These are phyloP conservation scores for Dicyrtoma fusca DNA, from an alignment of 2,888 invertebrate species.

Conservation along the genomic window DNA sequence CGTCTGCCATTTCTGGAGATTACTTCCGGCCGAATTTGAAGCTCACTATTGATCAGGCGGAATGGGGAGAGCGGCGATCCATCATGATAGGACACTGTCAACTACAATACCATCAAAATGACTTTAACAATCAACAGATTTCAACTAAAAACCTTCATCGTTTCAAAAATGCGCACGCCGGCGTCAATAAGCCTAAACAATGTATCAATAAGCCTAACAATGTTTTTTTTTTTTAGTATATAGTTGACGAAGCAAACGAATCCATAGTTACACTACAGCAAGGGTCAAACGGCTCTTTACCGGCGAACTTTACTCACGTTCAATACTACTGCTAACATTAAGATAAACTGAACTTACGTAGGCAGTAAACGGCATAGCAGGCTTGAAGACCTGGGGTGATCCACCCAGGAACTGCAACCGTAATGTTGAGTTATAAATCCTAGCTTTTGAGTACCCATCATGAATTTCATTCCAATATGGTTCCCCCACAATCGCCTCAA, in stretches of 20 bases:
- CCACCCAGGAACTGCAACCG: slow-evolving; percentile 81
- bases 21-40: slow-evolving; percentile 71
- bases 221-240: no score
- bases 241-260: no score
- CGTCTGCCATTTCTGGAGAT: slow-evolving; percentile 68
- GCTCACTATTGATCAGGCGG: slow-evolving; percentile 68
- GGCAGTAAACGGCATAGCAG: slow-evolving; percentile 85
- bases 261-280: no score
- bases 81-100: slow-evolving; percentile 89
- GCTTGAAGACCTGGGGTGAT: slow-evolving; percentile 91
- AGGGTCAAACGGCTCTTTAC: no score
- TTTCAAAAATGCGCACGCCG: no score
- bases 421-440: slow-evolving; percentile 85
- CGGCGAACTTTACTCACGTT: no score
- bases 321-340: no score
- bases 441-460: slow-evolving; percentile 82
- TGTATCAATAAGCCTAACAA: no score
- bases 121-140: no score
- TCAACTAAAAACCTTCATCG: no score
- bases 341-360: no score
- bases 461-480: slow-evolving; percentile 81
- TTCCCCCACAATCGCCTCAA: slow-evolving; percentile 86
- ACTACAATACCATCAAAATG: slow-evolving; percentile 62
- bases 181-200: no score
- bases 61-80: slow-evolving; percentile 75